Conservation (phyloP, 2,888 invertebrate species). For the Thecocarcelia acutangulata region DNA sequence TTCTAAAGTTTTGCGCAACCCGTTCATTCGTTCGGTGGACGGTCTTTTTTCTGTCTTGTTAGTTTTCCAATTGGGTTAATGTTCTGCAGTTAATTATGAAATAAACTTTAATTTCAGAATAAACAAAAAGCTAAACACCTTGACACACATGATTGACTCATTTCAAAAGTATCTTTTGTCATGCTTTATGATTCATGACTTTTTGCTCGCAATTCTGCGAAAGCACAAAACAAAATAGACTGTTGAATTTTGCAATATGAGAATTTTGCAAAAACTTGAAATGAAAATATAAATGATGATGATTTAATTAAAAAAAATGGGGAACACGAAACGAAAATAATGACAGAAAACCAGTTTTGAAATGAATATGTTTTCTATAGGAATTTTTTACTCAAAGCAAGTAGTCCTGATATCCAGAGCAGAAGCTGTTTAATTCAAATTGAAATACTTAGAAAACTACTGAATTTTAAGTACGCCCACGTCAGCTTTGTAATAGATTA, state of each 20-base stretch:
- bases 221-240: neutral
- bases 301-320: constrained; percentile 35
- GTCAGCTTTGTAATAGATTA: too few species aligned
- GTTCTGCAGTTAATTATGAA: constrained; percentile 6
- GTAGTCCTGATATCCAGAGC: too few species aligned
- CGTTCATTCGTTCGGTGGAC: too few species aligned
- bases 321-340: neutral
- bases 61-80: neutral
- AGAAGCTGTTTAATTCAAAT: too few species aligned
- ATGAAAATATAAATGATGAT: constrained; percentile 16
- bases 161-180: constrained; percentile 1
- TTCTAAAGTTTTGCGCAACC: too few species aligned
- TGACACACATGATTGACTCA: constrained; percentile 44
- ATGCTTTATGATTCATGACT: constrained; percentile 19
- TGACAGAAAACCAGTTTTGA: neutral
- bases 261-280: neutral
- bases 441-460: too few species aligned
- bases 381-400: too few species aligned
- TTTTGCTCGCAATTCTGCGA: neutral
- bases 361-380: neutral
- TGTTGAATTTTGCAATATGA: neutral
- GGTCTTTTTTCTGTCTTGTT: too few species aligned
- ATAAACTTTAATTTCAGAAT: neutral
- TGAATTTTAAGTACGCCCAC: too few species aligned
- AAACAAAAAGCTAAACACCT: constrained; percentile 3